Conservation (phyloP, 1,140 invertebrate species). For the Sarcophaga bullata region DNA sequence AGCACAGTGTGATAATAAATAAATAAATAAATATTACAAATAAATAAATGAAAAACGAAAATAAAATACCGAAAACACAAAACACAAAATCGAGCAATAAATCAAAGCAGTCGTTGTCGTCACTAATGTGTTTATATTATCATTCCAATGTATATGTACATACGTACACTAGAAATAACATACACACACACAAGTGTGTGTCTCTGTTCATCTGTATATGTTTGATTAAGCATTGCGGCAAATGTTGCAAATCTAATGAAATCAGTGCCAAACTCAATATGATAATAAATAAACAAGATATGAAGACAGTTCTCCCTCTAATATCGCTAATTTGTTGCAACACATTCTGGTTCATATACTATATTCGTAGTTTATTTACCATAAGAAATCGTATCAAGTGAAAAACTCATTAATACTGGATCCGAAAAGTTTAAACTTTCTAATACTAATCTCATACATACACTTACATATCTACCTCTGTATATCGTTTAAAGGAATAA, state of each 20-base stretch:
- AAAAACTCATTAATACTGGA: no score
- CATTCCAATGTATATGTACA: slow-evolving; percentile 22
- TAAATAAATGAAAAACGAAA: slow-evolving; percentile 1
- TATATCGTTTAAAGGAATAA: no score
- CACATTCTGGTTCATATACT: no score
- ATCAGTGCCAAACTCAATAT: slow-evolving; percentile 39
- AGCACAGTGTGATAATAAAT: not conserved
- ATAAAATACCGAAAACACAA: not conserved
- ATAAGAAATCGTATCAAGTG: no score
- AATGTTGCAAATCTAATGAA: slow-evolving; percentile 63
- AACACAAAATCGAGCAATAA: slow-evolving; percentile 29
- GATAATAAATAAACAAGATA: slow-evolving; percentile 15
- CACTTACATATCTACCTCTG: no score
- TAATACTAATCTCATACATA: no score
- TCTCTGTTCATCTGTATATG: no score
- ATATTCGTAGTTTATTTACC: no score
- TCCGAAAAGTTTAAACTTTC: no score
- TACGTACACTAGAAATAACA: not conserved
- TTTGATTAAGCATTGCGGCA: slow-evolving; percentile 52
- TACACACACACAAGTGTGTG: no score
- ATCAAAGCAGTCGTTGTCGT: not conserved
- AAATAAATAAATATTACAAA: not conserved
- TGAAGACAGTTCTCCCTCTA: not conserved
- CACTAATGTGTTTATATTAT: not conserved
- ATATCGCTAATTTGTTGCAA: no score